Evolutionary conservation across 2,797 vertebrate species (phyloP).

Genomic region (Sebastes miniatus): DNA sequence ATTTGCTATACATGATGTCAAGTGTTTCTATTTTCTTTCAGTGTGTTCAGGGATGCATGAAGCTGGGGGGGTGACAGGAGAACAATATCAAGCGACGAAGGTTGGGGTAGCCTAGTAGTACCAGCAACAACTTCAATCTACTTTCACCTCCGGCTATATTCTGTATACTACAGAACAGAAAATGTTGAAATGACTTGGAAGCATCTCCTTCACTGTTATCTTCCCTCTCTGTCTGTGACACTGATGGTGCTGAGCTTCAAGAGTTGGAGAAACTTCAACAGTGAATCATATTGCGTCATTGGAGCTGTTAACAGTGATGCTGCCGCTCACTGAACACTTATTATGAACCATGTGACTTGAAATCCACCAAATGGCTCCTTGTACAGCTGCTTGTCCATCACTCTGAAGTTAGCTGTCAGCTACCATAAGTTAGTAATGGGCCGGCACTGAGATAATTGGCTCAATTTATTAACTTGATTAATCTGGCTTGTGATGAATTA

Average conservation of each 20-base stretch:
- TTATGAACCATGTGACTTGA: background rate
- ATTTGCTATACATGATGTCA: too few species aligned
- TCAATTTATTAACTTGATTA: conserved; percentile 50
- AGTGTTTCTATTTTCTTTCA: too few species aligned
- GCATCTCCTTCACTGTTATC: background rate
- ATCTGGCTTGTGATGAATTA: conserved; percentile 37
- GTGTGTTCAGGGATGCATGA: too few species aligned
- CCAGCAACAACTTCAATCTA: too few species aligned
- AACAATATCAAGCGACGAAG: too few species aligned
- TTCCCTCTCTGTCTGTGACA: background rate
- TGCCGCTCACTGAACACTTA: background rate
- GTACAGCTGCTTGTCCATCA: conserved; percentile 26
- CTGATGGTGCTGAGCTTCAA: background rate
- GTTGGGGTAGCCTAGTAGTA: too few species aligned
- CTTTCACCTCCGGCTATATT: background rate
- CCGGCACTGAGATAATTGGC: conserved; percentile 40
- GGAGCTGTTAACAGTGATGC: background rate
- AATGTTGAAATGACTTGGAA: background rate
- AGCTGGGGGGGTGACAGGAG: too few species aligned
- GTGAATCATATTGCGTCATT: background rate
- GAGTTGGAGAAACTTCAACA: background rate
- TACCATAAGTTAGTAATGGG: conserved; percentile 38
- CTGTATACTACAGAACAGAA: background rate
- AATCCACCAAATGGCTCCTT: conserved; percentile 4
- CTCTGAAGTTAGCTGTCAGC: conserved; percentile 40